A percentile compares a stretch with the other conserved stretches of the same genome.
Conservation (phyloP, 2,113 vertebrate genomes). For the Lota lota region DNA sequence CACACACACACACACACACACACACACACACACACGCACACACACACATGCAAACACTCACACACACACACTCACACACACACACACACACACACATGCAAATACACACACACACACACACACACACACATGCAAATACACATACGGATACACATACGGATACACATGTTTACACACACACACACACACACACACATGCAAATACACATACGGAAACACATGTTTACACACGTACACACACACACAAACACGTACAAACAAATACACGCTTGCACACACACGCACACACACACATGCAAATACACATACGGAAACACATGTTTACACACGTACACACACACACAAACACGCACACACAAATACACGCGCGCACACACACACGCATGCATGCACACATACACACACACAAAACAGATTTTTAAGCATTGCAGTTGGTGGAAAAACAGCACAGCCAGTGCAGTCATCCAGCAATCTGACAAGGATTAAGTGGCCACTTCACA, state of each 20-base stretch:
- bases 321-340: constrained; percentile 2
- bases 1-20: background rate
- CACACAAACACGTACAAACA: background rate
- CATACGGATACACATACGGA: background rate
- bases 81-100: background rate
- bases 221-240: background rate
- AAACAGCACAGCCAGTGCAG: constrained; percentile 49
- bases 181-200: background rate
- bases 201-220: constrained; percentile 1
- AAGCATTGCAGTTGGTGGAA: constrained; percentile 53
- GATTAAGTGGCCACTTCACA: constrained; percentile 63
- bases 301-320: too few species aligned
- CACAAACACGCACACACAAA: background rate
- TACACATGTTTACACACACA: background rate
- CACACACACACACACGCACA: constrained; percentile 1
- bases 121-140: constrained; percentile 8
- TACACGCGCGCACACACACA: background rate
- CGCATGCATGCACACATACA: background rate
- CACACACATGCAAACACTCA: background rate
- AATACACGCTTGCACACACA: constrained; percentile 18
- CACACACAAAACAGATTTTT: too few species aligned
- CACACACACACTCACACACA: background rate
- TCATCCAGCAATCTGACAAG: constrained; percentile 60
- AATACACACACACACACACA: constrained; percentile 6
- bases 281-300: background rate